phyloP scores from a whole-genome alignment of 2,888 invertebrate genomes.

The Ormyrus thymus region DNA sequence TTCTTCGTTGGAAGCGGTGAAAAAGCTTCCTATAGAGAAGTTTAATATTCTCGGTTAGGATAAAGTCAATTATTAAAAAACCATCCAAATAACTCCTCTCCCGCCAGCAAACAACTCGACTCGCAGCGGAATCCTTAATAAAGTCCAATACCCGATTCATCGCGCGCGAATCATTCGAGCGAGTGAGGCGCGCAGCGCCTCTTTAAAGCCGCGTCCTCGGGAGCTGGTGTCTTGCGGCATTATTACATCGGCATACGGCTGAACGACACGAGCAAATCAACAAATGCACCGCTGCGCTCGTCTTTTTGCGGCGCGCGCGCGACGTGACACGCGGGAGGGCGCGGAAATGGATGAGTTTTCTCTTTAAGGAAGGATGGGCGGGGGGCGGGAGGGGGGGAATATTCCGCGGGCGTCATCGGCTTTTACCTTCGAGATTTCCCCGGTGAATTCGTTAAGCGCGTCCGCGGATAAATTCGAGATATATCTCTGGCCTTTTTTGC shows the following conservation, averaged over 20 bases:
- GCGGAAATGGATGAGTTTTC: conserved; percentile 47
- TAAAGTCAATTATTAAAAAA: too few species aligned
- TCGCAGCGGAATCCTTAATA: too few species aligned
- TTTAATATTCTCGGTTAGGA: too few species aligned
- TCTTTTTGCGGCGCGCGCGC: not conserved
- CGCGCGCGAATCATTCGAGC: not conserved
- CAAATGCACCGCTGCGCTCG: conserved; percentile 7
- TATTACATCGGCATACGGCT: too few species aligned
- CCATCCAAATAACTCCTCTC: too few species aligned
- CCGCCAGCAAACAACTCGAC: too few species aligned
- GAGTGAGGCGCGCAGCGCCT: not conserved
- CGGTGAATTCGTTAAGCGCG: conserved; percentile 41
- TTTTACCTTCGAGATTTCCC: conserved; percentile 45
- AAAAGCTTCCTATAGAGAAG: too few species aligned
- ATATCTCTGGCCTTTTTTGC: too few species aligned
- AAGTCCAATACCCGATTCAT: too few species aligned
- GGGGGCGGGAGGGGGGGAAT: not conserved
- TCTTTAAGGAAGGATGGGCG: not conserved
- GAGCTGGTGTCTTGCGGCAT: not conserved
- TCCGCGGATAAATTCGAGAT: not conserved
- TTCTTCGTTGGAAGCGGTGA: too few species aligned
- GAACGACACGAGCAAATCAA: conserved; percentile 15
- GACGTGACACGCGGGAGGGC: conserved; percentile 4
- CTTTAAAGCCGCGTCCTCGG: not conserved
- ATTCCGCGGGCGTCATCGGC: conserved; percentile 32